Base-by-base conservation (phyloP, 2,113 vertebrate genomes). In the Poeciliopsis retropinna region DNA sequence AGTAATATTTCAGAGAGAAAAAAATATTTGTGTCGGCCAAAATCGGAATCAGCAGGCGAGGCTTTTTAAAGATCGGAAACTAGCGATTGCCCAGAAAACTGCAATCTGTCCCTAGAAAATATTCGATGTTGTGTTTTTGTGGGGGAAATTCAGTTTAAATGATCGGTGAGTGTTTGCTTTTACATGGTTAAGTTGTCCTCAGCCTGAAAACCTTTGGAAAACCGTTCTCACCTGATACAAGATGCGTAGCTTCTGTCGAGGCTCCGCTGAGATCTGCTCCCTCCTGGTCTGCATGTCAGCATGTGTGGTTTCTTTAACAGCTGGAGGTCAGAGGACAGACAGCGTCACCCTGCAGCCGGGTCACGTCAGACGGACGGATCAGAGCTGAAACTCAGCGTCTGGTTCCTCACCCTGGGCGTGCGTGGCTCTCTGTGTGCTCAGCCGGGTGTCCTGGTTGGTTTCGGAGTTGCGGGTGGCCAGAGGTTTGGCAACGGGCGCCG, bases 381-480 rank as follows among this genome's bases (percentile, higher is more conserved):
- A n/a, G 5, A 37, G 15, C 31, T 4, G 31, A 27, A 19, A 28
- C 2, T 3, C 28, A 0, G 19, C 1, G 31, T 11, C 8, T 0
- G 60, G 11, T n/a, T 57, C 51, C 94, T 95, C 88, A 98, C 98
- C 95, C 79, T 95, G 94, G n/a, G 95, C 94, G 76, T 82, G 83
- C 0, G 96, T 66, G 81, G 96, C 94, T 82, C 97, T 96, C 85
- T 96, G 93, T 76, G 95, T 93, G 92, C 93, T 94, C 70, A 95
- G 91, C 63, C 96, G 94, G 82, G 94, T 94, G 89, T 99, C 97
- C 88, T 94, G 94, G 73, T 96, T 95, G 89, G 96, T 94, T 79
- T 99, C 97, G 3, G 96, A 97, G 95, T 98, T 99, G 69, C 98
- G 95, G 69, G 97, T 98, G 80, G 97, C 96, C 88, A 99, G 95